phyloP scores from a whole-genome alignment of 2,113 vertebrate species.

The Oryzias javanicus region DNA sequence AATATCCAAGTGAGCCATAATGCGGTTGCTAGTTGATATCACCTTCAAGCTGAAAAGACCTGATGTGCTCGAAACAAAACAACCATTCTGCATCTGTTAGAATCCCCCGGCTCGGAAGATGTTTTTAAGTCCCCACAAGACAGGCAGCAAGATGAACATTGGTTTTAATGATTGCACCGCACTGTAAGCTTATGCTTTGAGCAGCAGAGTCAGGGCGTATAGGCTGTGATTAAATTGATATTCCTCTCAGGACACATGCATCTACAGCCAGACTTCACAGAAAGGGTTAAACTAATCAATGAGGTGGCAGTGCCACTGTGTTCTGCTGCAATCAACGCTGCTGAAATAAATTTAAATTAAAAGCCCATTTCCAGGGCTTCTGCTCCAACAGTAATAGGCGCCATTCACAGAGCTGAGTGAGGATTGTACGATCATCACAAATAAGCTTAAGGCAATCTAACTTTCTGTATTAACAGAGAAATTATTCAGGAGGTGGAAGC shows the following conservation, averaged over 20 bases:
- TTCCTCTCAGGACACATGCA: conserved; percentile 32
- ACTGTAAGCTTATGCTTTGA: conserved; percentile 35
- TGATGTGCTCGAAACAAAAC: conserved; percentile 58
- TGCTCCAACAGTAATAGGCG: conserved; percentile 58
- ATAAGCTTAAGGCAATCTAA: conserved; percentile 67
- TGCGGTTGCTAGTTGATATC: conserved; percentile 55
- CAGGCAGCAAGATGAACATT: conserved; percentile 43
- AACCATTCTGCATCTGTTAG: conserved; percentile 64
- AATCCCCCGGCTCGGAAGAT: conserved; percentile 53
- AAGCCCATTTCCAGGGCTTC: conserved; percentile 62
- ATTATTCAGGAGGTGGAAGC: conserved; percentile 38
- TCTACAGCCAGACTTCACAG: conserved; percentile 45
- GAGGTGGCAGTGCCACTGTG: conserved; percentile 42
- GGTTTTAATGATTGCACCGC: conserved; percentile 35
- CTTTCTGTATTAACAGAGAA: conserved; percentile 44
- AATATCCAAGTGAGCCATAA: conserved; percentile 54
- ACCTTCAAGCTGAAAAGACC: conserved; percentile 59
- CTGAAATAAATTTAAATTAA: conserved; percentile 73
- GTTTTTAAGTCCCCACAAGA: conserved; percentile 51
- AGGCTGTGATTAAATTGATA: conserved; percentile 52
- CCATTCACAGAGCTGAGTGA: conserved; percentile 58
- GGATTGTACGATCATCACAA: conserved; percentile 68
- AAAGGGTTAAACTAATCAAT: conserved; percentile 72
- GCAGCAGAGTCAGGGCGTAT: conserved; percentile 34
- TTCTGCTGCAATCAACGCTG: conserved; percentile 65